Base-by-base conservation (phyloP, 2,888 invertebrate species). In the Callosobruchus maculatus region DNA sequence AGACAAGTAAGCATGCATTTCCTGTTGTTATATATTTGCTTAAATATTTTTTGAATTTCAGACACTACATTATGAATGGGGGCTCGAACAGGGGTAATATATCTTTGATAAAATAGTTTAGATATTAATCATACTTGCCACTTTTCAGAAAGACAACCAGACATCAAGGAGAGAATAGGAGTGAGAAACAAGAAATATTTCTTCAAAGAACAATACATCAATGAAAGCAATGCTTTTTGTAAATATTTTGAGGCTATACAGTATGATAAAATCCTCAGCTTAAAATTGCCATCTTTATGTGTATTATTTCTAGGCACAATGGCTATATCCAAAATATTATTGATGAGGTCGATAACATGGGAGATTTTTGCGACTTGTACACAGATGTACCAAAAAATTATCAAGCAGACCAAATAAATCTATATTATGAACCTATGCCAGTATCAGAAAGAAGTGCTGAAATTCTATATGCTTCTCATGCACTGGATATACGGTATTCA, bases 171-270 rank as follows among this genome's bases (percentile, higher is more conserved):
- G 49, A 13, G 18, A 13, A 13, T 13, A 49, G 1, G 13, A 13
- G 5, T 3, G 49, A 49, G 49, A 49, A 49, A 7, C 13, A 1
- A 13, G 5, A 49, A 13, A 22, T 73, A 66, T 21, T 66, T 70
- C 13, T 74, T 74, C 31, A 67, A 20, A 7, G 71, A 71, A 30
- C 21, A 30, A 13, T 77, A 76, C 30, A 72, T 22, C 22, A 72
- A 77, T 73, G 76, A 77, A 69, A 75, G 77, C 74, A 77, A 78
- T 70, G 77, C 77, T 67, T 78, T 78, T 72, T 21, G 67, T 67
- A 77, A 76, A 70, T 78, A 78, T 73, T 78, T 72, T 73, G 67
- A 68, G 0, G 70, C 67, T 68, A 74, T 77, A 20, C 22, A 73
- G 77, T 77, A 73, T 74, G 78, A n/a, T 20, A 26, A 22, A 31